Evolutionary conservation across 1,140 invertebrate species (phyloP).

Genomic region (Trichonephila clavata): DNA sequence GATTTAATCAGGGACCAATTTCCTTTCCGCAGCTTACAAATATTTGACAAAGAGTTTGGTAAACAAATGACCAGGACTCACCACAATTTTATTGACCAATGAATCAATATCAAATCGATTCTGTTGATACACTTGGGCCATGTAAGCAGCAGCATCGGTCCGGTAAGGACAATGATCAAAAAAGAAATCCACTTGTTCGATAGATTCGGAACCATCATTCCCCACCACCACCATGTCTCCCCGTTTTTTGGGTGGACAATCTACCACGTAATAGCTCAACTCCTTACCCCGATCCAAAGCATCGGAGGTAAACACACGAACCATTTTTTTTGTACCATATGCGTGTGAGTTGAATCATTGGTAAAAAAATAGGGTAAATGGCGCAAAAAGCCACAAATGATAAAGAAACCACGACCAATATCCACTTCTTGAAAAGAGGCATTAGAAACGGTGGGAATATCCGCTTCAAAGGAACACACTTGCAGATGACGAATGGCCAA

Average conservation of each 20-base stretch:
- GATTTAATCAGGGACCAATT: slow-evolving; percentile 43
- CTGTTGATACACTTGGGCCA: slow-evolving; percentile 13
- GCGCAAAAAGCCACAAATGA: too few species aligned
- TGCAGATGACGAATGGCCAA: too few species aligned
- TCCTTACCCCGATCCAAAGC: slow-evolving; percentile 13
- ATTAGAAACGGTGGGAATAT: too few species aligned
- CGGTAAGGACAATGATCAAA: slow-evolving; percentile 35
- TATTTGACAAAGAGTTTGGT: slow-evolving; percentile 62
- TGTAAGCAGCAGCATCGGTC: background rate
- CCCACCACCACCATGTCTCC: background rate
- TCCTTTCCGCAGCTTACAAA: background rate
- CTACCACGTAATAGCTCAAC: slow-evolving; percentile 24
- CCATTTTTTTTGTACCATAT: too few species aligned
- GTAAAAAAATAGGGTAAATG: too few species aligned
- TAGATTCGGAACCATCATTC: background rate
- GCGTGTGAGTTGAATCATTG: too few species aligned
- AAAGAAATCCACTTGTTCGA: background rate
- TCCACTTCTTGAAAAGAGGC: too few species aligned
- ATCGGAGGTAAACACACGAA: slow-evolving; percentile 34
- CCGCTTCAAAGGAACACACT: too few species aligned
- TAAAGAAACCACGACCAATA: too few species aligned
- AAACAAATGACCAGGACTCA: slow-evolving; percentile 50
- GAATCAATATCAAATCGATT: slow-evolving; percentile 44
- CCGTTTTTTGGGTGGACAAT: background rate
- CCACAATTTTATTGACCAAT: slow-evolving; percentile 44